Percentiles rank a stretch among this genome's conserved stretches.
phyloP scores from a whole-genome alignment of 2,888 invertebrate genomes.

The Physocephala rufipes region DNA sequence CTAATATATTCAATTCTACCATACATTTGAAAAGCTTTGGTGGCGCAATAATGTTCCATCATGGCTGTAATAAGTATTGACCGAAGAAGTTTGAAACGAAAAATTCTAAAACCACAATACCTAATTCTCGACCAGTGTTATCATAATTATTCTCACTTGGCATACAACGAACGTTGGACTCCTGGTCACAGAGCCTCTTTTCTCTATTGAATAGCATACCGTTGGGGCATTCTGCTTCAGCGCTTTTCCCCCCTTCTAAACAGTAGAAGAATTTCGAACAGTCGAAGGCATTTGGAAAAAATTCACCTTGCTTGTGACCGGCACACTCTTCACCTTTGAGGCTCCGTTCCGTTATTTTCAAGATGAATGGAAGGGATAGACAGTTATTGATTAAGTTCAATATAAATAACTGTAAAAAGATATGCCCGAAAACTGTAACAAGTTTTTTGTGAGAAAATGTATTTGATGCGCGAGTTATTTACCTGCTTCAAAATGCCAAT shows the following conservation, averaged over 20 bases:
- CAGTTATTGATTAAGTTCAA: background rate
- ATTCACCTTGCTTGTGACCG: slow-evolving; percentile 54
- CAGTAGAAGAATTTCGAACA: slow-evolving; percentile 60
- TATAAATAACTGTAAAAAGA: background rate
- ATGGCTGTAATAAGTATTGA: slow-evolving; percentile 41
- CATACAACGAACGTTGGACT: slow-evolving; percentile 52
- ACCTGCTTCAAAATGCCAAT: too few relatives aligned
- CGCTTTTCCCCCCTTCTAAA: slow-evolving; percentile 52
- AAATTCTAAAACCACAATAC: slow-evolving; percentile 12
- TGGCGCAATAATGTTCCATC: slow-evolving; percentile 50
- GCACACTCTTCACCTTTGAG: slow-evolving; percentile 48
- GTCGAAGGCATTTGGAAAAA: slow-evolving; percentile 55
- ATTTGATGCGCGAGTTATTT: too few relatives aligned
- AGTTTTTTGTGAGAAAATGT: background rate
- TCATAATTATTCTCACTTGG: background rate
- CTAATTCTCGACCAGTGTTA: slow-evolving; percentile 30
- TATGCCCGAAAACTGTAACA: slow-evolving; percentile 13
- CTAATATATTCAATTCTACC: slow-evolving; percentile 52
- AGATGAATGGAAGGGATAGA: background rate
- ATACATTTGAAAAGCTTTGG: slow-evolving; percentile 43
- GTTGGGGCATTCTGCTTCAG: slow-evolving; percentile 58
- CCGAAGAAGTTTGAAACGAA: slow-evolving; percentile 18
- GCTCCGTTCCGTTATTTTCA: slow-evolving; percentile 10
- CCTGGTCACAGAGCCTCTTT: slow-evolving; percentile 59
- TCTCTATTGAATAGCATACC: slow-evolving; percentile 62